phyloP scores from a whole-genome alignment of 2,113 vertebrate genomes.

The Arvicanthis niloticus region DNA sequence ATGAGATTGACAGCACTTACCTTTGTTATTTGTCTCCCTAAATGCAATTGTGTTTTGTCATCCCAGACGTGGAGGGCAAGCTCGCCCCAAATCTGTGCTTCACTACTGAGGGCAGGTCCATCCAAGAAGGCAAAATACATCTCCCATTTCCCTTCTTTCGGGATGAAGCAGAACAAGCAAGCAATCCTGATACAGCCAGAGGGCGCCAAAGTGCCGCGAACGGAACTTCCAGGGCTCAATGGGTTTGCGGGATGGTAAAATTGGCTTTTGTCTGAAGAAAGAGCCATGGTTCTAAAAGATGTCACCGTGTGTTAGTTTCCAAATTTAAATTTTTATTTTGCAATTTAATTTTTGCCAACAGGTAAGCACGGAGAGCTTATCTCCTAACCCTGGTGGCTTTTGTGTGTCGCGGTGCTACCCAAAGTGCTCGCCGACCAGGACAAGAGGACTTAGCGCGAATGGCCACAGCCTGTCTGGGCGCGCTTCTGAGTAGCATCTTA shows the following conservation, averaged over 20 bases:
- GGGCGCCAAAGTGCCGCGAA: conserved; percentile 82
- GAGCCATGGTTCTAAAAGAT: not conserved
- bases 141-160: not conserved
- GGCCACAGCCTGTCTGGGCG: not conserved
- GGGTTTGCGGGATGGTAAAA: conserved; percentile 32
- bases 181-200: conserved; percentile 67
- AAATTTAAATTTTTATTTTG: not conserved
- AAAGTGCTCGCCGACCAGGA: not conserved
- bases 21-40: not conserved
- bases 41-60: not conserved
- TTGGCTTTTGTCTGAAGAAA: conserved; percentile 67
- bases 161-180: not conserved
- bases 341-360: conserved; percentile 39
- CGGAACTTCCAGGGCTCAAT: not conserved
- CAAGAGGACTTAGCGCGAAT: not conserved
- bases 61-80: not conserved
- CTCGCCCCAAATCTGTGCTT: not conserved
- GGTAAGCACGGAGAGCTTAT: not conserved
- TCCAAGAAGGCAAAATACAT: too few relatives aligned
- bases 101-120: not conserved
- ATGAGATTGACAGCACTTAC: not conserved
- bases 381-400: not conserved
- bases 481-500: not conserved
- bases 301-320: not conserved
- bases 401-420: not conserved